Evolutionary conservation across 2,113 vertebrate genomes (phyloP).

Genomic region (Nothobranchius kuhntae): DNA sequence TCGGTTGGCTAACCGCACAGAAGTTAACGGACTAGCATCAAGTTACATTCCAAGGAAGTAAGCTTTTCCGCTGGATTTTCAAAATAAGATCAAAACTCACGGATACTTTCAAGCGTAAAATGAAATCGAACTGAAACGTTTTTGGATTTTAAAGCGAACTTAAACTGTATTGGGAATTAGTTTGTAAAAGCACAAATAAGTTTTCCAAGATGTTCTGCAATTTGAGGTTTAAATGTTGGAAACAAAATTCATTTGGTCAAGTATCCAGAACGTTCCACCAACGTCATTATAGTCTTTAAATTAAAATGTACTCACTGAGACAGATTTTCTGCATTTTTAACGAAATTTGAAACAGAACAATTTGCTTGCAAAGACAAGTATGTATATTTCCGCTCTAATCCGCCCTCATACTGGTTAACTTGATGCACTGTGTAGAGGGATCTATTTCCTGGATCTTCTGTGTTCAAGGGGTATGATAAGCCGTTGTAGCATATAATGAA

Average conservation of each 20-base stretch:
- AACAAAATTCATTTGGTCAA: neutral
- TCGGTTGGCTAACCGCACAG: slow-evolving; percentile 46
- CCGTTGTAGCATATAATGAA: too few species aligned
- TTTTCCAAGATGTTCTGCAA: too few species aligned
- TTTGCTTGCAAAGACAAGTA: slow-evolving; percentile 15
- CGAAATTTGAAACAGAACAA: too few species aligned
- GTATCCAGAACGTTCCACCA: neutral
- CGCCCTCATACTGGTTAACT: neutral
- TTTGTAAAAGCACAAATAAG: too few species aligned
- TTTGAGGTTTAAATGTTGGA: neutral
- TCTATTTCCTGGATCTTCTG: slow-evolving; percentile 63
- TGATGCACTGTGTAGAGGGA: slow-evolving; percentile 33
- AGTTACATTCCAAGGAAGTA: neutral
- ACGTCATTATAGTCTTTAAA: neutral
- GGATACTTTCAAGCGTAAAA: too few species aligned
- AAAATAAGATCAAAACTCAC: slow-evolving; percentile 32
- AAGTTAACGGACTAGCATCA: slow-evolving; percentile 63
- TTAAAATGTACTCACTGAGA: neutral
- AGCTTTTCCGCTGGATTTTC: slow-evolving; percentile 23
- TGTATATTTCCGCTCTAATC: neutral
- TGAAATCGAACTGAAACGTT: too few species aligned
- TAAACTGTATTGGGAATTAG: too few species aligned
- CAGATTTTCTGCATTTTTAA: too few species aligned
- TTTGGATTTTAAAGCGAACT: too few species aligned
- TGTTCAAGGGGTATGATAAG: neutral